Base-by-base conservation (phyloP, 2,888 invertebrate species). In the Lasioglossum oenotherae region DNA sequence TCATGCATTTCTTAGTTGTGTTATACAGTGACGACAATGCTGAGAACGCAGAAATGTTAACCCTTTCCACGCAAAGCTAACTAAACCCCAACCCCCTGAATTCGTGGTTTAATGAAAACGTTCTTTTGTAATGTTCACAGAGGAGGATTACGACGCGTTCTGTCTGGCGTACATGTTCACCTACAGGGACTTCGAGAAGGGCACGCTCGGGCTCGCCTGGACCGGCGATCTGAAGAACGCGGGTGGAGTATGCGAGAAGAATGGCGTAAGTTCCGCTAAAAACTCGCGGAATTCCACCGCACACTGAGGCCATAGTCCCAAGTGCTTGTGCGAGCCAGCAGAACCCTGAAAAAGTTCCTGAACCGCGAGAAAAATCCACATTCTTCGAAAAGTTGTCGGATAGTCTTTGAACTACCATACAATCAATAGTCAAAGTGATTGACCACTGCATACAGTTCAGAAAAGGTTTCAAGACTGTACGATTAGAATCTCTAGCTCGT, bases 131-230 rank as follows among this genome's bases (percentile, higher is more conserved):
- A 31, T 64, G 19, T 64, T 93, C 92, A 91, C 97, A 98, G 98
- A 99, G 97, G 98, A 98, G 95, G 99, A 99, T 95, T 99, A 99
- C 95, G 99, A 99, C 95, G 98, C 99, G 35, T 99, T 99, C 96
- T 99, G 99, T 94, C 96, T 99, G 94, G 99, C 99, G 80, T 99
- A 99, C 96, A 99, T 99, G 97, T 99, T 99, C 95, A 99, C 99
- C 31, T 99, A 99, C 95, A 96, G 99, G 78, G 99, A 99, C 95
- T 99, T 99, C 93, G 98, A 99, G 95, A 98, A 99, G 97, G 99
- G 99, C 57, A 99, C 99, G 8, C 96, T 99, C 87, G 99, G 99
- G 14, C 96, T 99, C 85, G 99, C 99, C 10, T 99, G 99, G 99
- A 99, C 99, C 0, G 98, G 98, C 0, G 99, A 99, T 95, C 96